Conservation (phyloP, 2,113 vertebrate genomes). For the Perognathus longimembris region DNA sequence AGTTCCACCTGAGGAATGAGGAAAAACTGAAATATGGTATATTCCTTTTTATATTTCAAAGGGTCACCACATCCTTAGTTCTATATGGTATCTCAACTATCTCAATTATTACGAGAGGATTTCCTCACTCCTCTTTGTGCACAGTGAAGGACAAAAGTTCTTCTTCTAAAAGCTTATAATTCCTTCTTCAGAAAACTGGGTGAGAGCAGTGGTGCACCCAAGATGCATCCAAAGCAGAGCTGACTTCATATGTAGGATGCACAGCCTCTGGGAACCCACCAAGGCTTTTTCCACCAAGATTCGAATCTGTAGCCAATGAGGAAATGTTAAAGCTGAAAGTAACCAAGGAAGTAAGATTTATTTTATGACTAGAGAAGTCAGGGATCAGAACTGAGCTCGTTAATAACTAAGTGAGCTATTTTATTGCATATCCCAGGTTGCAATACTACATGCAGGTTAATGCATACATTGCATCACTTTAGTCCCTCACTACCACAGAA, state of each 20-base stretch:
- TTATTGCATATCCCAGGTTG: neutral
- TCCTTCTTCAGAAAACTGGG: neutral
- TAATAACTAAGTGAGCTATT: neutral
- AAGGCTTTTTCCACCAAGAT: neutral
- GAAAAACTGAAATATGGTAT: neutral
- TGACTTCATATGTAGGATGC: neutral
- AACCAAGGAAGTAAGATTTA: neutral
- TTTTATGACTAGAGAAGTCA: neutral
- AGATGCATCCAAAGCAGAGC: neutral
- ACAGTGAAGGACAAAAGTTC: neutral
- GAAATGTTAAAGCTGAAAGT: neutral
- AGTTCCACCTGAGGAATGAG: neutral
- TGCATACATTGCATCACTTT: neutral
- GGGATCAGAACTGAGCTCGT: neutral
- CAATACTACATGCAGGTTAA: neutral
- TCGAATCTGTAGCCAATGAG: neutral
- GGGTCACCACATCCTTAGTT: neutral
- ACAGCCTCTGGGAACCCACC: neutral
- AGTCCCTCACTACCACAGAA: neutral
- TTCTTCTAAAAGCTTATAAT: neutral
- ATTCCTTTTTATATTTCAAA: neutral
- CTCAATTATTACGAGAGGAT: neutral
- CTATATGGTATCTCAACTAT: neutral
- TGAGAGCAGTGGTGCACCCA: neutral
- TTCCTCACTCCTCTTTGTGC: accelerated